Evolutionary conservation across 1,140 invertebrate genomes (phyloP).

Genomic region (Drosophila sucinea): DNA sequence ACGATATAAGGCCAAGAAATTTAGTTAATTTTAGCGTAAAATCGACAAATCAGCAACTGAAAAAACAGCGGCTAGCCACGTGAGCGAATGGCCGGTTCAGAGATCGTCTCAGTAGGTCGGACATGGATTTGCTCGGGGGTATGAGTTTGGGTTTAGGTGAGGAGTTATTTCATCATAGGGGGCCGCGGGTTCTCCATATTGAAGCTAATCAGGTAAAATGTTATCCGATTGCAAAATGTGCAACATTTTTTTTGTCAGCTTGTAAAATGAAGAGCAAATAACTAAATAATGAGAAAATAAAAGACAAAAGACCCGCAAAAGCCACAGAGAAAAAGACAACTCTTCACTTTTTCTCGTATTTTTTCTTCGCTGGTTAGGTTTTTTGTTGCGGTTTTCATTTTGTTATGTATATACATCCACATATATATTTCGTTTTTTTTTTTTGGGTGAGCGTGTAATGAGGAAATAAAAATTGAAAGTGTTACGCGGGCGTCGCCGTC

Average conservation of each 20-base stretch:
- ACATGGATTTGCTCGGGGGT: not conserved
- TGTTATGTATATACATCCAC: conserved; percentile 12
- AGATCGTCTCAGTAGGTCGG: conserved; percentile 1
- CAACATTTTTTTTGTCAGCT: conserved; percentile 32
- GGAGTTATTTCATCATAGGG: not conserved
- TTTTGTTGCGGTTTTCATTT: conserved; percentile 40
- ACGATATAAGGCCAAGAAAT: not conserved
- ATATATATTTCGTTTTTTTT: conserved; percentile 33
- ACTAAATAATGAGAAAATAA: conserved; percentile 55
- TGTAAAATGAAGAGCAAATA: conserved; percentile 35
- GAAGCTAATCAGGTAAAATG: conserved; percentile 43
- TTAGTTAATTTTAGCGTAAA: conserved; percentile 54
- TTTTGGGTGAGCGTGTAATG: conserved; percentile 57
- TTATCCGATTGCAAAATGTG: conserved; percentile 43
- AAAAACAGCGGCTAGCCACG: conserved; percentile 37
- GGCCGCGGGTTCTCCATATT: conserved; percentile 19
- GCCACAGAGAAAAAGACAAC: conserved; percentile 43
- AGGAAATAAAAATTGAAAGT: conserved; percentile 78
- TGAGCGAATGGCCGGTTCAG: conserved; percentile 32
- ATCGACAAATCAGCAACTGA: conserved; percentile 50
- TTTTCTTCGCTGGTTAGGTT: conserved; percentile 14
- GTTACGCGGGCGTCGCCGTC: conserved; percentile 68
- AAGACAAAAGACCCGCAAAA: conserved; percentile 33
- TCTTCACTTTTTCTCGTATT: conserved; percentile 47
- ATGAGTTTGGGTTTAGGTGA: conserved; percentile 19